These are phyloP conservation scores for Noctua janthe DNA, from an alignment of 2,888 invertebrate species.

Conservation along the genomic window DNA sequence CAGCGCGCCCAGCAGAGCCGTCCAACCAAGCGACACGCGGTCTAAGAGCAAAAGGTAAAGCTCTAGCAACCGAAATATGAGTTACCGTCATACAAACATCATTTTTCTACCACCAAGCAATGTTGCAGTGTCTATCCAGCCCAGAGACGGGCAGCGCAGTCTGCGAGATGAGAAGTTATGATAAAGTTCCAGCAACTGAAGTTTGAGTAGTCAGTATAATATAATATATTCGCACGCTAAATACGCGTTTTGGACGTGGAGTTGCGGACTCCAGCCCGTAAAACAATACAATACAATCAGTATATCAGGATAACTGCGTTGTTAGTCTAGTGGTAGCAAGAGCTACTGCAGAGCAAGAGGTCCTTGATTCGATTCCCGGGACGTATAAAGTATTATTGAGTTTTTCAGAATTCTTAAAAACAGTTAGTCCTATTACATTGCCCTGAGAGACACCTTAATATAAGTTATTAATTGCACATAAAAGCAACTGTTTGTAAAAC, in stretches of 20 bases:
- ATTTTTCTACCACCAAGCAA: slow-evolving; percentile 84
- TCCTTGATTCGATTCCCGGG: background rate
- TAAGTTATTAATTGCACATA: background rate
- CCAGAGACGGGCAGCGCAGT: slow-evolving; percentile 92
- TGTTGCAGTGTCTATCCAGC: slow-evolving; percentile 93
- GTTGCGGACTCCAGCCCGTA: too few species aligned
- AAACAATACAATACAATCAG: background rate
- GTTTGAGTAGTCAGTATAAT: background rate
- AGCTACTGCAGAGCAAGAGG: background rate
- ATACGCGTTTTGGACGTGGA: too few species aligned
- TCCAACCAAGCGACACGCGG: slow-evolving; percentile 95
- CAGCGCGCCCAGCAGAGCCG: slow-evolving; percentile 95
- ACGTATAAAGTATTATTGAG: background rate
- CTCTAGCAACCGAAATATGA: background rate
- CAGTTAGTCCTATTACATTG: background rate
- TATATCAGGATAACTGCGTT: background rate
- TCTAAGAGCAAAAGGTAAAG: slow-evolving; percentile 75
- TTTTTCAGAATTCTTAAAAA: background rate
- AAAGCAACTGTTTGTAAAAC: background rate
- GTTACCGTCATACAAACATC: background rate
- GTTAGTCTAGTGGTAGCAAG: background rate
- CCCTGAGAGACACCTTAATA: background rate
- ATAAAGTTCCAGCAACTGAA: background rate
- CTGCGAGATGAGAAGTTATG: slow-evolving; percentile 71
- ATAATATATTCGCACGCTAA: too few species aligned